phyloP scores from a whole-genome alignment of 2,888 invertebrate species.

The Congeria kusceri region DNA sequence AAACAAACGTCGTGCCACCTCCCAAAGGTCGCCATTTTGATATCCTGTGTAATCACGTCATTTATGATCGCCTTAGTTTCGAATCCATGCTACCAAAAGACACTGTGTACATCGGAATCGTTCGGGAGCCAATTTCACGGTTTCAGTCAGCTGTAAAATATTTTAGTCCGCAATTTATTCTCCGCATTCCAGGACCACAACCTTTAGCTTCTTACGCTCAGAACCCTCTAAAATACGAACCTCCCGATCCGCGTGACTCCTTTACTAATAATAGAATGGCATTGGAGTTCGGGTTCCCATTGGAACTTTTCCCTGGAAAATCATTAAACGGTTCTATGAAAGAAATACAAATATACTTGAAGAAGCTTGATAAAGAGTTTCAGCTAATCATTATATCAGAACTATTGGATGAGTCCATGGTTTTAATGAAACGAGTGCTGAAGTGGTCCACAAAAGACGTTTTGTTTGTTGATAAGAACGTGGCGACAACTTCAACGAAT shows the following conservation, averaged over 20 bases:
- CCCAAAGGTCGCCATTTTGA: conserved; percentile 63
- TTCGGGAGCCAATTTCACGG: conserved; percentile 68
- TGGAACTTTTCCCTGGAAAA: conserved; percentile 44
- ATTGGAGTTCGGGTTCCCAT: conserved; percentile 59
- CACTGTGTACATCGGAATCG: conserved; percentile 67
- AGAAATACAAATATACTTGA: conserved; percentile 35
- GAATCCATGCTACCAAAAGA: conserved; percentile 58
- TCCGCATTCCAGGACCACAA: conserved; percentile 31
- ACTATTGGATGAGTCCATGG: conserved; percentile 68
- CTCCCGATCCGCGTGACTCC: conserved; percentile 41
- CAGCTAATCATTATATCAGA: conserved; percentile 66
- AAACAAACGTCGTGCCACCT: conserved; percentile 53
- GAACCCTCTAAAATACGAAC: conserved; percentile 66
- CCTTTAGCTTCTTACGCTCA: conserved; percentile 59
- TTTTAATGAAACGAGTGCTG: conserved; percentile 60
- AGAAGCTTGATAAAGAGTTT: conserved; percentile 57
- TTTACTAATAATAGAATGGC: conserved; percentile 67
- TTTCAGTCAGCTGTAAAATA: conserved; percentile 66
- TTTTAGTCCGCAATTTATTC: conserved; percentile 53
- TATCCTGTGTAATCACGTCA: conserved; percentile 72
- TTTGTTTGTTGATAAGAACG: conserved; percentile 55
- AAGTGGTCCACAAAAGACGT: conserved; percentile 63
- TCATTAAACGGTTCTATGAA: conserved; percentile 33
- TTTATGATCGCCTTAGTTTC: conserved; percentile 62
- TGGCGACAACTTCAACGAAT: too few species aligned